Evolutionary conservation across 2,797 vertebrate genomes (phyloP), one percentile per base, ranked within the genome.

Genomic region (Myiotriccus ornatus): DNA sequence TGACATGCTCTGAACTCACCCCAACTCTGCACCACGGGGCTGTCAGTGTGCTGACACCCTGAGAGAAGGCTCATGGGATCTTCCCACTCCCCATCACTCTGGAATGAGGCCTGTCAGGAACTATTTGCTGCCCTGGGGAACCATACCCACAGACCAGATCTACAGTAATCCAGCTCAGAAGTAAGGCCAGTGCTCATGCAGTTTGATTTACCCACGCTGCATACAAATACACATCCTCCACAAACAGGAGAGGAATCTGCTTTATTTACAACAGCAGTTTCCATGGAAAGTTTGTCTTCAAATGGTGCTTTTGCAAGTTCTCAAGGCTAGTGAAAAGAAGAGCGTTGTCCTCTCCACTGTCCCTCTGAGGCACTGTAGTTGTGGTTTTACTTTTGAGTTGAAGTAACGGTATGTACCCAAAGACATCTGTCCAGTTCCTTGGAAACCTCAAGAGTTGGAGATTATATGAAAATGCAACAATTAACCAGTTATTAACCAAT

Each of bases 1-100:
- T 89, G 87, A 79, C 90, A 53, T 12, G 47, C 79, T 68, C 84
- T 78, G 76, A 71, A 27, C 30, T 83, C 62, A 85, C 10, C 47
- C 60, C 46, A 12, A 2, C 37, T 49, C 18, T 46, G 43, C 49
- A 57, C 70, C 1, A 0, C 3, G 6, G 81, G 62, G 59, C 41
- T 78, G 59, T n/a, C 56, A 52, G 35, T 9, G 49, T 32, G 68
- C 74, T 69, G 87, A 64, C 60, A 80, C 6, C 47, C 81, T 49
- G 19, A 34, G 44, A 2, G 9, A 74, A 67, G 62, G 30, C n/a
- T 43, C 67, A 15, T 5, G 74, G 74, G 35, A 71, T 73, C 65
- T 68, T 75, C 41, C 49, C 41, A 27, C 41, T 87, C 22, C 50
- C 62, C 55, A 37, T 9, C 55, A 12, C 32, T 44, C 44, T 0